A percentile compares a stretch with the other conserved stretches of the same genome.
These are phyloP conservation scores for Strongylocentrotus purpuratus DNA, from an alignment of 35 echinoderm and acorn worm species.

Conservation along the genomic window DNA sequence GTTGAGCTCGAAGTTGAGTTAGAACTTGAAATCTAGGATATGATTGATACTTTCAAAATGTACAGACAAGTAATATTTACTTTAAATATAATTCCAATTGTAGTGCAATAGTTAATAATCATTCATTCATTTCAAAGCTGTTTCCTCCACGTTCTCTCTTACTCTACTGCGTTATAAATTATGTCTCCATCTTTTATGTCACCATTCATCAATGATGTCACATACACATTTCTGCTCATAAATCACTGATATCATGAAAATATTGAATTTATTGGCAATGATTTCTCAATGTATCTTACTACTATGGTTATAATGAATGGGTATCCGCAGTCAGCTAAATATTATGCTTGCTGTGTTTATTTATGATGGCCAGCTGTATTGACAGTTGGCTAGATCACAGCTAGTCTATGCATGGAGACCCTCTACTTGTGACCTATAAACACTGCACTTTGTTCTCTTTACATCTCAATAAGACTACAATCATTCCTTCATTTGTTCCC, in stretches of 20 bases:
- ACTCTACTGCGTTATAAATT: background rate
- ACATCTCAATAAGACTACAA: background rate
- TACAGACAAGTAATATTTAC: no score
- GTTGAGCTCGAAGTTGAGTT: no score
- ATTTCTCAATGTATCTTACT: background rate
- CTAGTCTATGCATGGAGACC: background rate
- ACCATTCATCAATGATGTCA: background rate
- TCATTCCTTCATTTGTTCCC: no score
- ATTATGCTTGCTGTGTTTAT: slow-evolving; percentile 18
- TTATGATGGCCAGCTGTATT: background rate
- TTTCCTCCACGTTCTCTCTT: no score
- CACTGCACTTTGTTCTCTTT: background rate
- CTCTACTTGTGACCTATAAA: background rate
- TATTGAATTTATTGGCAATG: background rate
- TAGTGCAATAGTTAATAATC: no score
- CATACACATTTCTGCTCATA: slow-evolving; percentile 9
- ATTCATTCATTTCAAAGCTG: background rate
- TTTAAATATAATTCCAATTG: no score
- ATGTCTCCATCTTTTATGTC: background rate
- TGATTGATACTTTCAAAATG: no score
- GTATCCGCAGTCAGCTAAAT: background rate
- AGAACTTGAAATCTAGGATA: no score
- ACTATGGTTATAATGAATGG: background rate
- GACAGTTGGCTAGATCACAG: background rate
- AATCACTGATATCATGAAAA: background rate